Conservation (phyloP, 2,797 vertebrate species). For the Coilia nasus region DNA sequence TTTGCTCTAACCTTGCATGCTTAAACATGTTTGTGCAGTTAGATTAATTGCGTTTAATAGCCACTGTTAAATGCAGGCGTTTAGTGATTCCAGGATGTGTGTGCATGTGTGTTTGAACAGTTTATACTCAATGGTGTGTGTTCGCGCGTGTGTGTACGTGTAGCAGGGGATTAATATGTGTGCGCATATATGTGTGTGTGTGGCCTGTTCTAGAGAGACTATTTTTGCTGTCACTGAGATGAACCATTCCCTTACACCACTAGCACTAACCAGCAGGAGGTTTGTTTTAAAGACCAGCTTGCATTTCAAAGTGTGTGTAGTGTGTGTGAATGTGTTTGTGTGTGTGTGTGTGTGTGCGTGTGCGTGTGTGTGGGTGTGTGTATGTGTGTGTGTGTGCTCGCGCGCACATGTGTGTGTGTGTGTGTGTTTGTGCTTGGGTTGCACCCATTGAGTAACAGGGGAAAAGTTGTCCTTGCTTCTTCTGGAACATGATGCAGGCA, state of each 20-base stretch:
- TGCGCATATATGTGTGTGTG: conserved; percentile 28
- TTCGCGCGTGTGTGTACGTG: neutral
- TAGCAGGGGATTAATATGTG: neutral
- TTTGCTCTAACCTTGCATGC: conserved; percentile 71
- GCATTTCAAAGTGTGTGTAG: conserved; percentile 35
- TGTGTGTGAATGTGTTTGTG: conserved; percentile 34
- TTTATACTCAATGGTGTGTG: conserved; percentile 27
- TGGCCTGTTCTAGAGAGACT: conserved; percentile 43
- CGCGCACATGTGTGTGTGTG: too few species aligned
- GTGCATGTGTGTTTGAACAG: conserved; percentile 37
- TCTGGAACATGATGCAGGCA: neutral
- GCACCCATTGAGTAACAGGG: neutral
- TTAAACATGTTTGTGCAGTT: conserved; percentile 71
- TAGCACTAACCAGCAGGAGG: conserved; percentile 25
- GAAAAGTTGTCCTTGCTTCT: conserved; percentile 23
- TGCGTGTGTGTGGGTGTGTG: neutral
- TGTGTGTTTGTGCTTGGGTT: neutral
- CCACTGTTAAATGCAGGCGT: conserved; percentile 75
- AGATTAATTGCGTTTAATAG: conserved; percentile 77
- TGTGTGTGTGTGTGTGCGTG: conserved; percentile 21
- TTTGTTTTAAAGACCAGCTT: conserved; percentile 28
- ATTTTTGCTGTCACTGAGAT: conserved; percentile 48
- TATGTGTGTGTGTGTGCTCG: too few species aligned
- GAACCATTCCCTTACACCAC: conserved; percentile 41
- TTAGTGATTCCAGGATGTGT: conserved; percentile 67